phyloP scores from a whole-genome alignment of 2,888 invertebrate species.

The Mesoligia furuncula region DNA sequence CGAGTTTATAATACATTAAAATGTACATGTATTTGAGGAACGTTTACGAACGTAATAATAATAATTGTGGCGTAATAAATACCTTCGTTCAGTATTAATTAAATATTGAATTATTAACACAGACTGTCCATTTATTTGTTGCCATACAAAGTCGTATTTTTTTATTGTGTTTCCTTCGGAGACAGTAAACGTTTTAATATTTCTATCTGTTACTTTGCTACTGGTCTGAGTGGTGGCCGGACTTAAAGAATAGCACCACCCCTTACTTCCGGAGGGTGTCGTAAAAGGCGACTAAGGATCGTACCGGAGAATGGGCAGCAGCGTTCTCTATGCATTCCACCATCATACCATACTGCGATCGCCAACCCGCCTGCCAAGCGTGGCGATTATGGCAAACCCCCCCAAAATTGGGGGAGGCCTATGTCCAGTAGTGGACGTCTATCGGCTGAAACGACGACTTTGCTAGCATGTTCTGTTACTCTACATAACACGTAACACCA shows the following conservation, averaged over 20 bases:
- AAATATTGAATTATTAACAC: slow-evolving; percentile 3
- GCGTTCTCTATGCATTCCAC: too few relatives aligned
- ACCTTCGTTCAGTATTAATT: background rate
- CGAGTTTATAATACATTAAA: background rate
- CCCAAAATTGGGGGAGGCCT: too few relatives aligned
- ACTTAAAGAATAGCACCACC: too few relatives aligned
- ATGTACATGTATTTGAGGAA: background rate
- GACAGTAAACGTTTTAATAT: background rate
- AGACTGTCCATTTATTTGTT: background rate
- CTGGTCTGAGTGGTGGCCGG: too few relatives aligned
- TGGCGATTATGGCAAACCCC: too few relatives aligned
- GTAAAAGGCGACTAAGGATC: too few relatives aligned
- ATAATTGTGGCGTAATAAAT: background rate
- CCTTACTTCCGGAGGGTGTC: too few relatives aligned
- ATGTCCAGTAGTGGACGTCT: too few relatives aligned
- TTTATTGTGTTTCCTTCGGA: background rate
- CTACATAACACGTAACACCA: background rate
- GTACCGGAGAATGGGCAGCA: too few relatives aligned
- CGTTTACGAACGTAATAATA: background rate
- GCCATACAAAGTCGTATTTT: background rate
- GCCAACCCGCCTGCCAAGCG: too few relatives aligned
- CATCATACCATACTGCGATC: too few relatives aligned
- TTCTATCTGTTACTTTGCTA: background rate
- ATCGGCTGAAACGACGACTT: too few relatives aligned
- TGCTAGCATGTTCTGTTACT: background rate